Percentiles rank a stretch among this genome's conserved stretches.
These are phyloP conservation scores for Galaxias olidus DNA, from an alignment of 2,797 vertebrate species.

Conservation along the genomic window DNA sequence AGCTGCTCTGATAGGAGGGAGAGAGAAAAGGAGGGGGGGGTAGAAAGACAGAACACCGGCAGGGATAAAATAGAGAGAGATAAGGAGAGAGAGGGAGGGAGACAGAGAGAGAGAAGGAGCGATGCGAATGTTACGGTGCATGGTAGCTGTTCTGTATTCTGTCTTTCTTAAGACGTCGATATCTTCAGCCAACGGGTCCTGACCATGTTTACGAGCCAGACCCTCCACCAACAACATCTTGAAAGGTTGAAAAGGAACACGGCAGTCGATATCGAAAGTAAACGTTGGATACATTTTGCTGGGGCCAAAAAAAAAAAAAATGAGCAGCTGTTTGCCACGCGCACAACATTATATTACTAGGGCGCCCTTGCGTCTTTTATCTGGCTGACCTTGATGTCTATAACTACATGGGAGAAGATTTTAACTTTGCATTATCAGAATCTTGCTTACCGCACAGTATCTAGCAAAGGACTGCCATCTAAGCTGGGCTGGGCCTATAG, in stretches of 20 bases:
- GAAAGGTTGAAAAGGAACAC: neutral
- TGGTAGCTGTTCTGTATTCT: conserved; percentile 22
- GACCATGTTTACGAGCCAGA: conserved; percentile 7
- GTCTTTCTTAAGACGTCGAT: neutral
- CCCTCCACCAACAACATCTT: conserved; percentile 12
- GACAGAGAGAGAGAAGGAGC: neutral
- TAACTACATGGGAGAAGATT: too few species aligned
- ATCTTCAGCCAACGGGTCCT: conserved; percentile 23
- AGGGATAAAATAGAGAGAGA: neutral
- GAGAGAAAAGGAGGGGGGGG: too few species aligned
- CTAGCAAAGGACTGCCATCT: too few species aligned
- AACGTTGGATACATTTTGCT: neutral
- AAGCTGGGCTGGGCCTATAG: too few species aligned
- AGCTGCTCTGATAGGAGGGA: too few species aligned
- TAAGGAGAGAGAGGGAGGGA: conserved; percentile 23
- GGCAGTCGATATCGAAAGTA: neutral
- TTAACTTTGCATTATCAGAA: too few species aligned
- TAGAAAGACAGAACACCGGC: too few species aligned
- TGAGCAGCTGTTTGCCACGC: neutral
- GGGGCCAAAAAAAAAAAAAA: neutral
- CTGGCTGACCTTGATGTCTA: neutral
- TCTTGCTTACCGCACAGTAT: too few species aligned
- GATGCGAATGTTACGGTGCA: conserved; percentile 5
- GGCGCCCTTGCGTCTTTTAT: neutral
- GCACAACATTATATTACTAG: neutral